Evolutionary conservation across 1,140 invertebrate genomes (phyloP), one percentile per base, ranked within the genome.

Genomic region (Glossosoma conforme): DNA sequence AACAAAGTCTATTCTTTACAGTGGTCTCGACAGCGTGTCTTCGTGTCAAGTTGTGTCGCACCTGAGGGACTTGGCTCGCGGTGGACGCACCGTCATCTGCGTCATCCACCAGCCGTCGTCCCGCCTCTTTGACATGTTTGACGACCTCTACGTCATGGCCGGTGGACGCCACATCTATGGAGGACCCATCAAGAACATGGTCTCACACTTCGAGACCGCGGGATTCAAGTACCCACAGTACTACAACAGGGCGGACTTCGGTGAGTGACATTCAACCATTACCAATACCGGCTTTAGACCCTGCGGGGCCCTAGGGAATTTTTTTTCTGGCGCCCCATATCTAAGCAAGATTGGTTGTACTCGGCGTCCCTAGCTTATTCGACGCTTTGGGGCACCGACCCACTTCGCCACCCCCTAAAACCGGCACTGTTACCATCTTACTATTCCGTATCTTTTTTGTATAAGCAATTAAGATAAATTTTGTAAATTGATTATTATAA

Each of bases 71-170:
- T 74, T 93, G 33, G 85, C 89, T 1, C 67, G 71, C 28, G 78
- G 78, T 17, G 89, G 89, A 0, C 76, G 87, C 24, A 90, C 87
- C 0, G 82, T 95, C 19, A 82, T 88, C 3, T 92, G 89, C 61
- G 85, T 89, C 8, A 85, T 95, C 54, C 92, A 95, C 71, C 92
- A 95, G 61, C 92, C 92, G 0, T 91, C 87, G 38, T 90, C 90
- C 13, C 82, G 83, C 41, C 76, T 93, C 17, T 90, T 93, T 67
- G 81, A 75, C 1, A 66, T 76, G n/a, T 83, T 84, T 37, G 83
- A 86, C 59, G 79, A 85, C 59, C 63, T 84, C 24, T 60, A 83
- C 20, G 65, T 85, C 0, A 48, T 86, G 3, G 69, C 77, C 0
- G 68, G 74, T 24, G 84, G 84, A 1, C 70, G 69, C 37, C 76